A percentile compares a stretch with the other conserved stretches of the same genome.
Evolutionary conservation across 2,888 invertebrate species (phyloP).

Genomic region (Crossocerus cetratus): DNA sequence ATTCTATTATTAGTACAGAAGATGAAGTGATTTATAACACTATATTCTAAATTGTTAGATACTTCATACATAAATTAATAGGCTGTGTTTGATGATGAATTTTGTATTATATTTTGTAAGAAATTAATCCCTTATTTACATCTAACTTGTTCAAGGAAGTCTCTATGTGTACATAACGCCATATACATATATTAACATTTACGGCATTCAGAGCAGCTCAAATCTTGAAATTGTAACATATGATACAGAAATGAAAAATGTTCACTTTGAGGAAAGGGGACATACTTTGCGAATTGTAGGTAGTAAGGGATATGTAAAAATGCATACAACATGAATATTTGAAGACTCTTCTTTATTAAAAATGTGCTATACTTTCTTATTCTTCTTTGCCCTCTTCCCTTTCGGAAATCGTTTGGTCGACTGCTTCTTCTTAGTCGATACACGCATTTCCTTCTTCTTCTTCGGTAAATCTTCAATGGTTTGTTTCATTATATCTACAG

Average conservation of each 20-base stretch:
- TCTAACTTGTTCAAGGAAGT: slow-evolving; percentile 36
- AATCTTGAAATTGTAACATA: slow-evolving; percentile 23
- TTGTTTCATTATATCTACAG: slow-evolving; percentile 80
- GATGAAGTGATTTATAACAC: slow-evolving; percentile 74
- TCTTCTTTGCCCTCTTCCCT: slow-evolving; percentile 17
- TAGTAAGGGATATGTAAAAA: slow-evolving; percentile 29
- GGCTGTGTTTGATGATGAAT: slow-evolving; percentile 53
- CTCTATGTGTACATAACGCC: slow-evolving; percentile 53
- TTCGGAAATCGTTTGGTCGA: slow-evolving; percentile 6
- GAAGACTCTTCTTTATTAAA: slow-evolving; percentile 5
- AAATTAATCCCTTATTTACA: slow-evolving; percentile 14
- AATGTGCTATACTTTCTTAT: slow-evolving; percentile 27
- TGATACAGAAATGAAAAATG: not conserved
- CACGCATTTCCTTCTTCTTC: slow-evolving; percentile 34
- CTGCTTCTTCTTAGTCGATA: slow-evolving; percentile 18
- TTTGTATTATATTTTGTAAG: slow-evolving; percentile 50
- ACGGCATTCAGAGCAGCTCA: slow-evolving; percentile 22
- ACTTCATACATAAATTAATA: slow-evolving; percentile 42
- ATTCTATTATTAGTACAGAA: slow-evolving; percentile 71
- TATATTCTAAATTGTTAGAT: slow-evolving; percentile 62
- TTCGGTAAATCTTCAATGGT: slow-evolving; percentile 58
- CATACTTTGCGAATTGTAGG: slow-evolving; percentile 6
- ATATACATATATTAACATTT: slow-evolving; percentile 51
- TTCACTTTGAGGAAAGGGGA: not conserved
- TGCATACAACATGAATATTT: slow-evolving; percentile 13